A percentile compares a stretch with the other conserved stretches of the same genome.
These are phyloP conservation scores for Rallus crepitans DNA, from an alignment of 2,797 vertebrate species.

Conservation along the genomic window DNA sequence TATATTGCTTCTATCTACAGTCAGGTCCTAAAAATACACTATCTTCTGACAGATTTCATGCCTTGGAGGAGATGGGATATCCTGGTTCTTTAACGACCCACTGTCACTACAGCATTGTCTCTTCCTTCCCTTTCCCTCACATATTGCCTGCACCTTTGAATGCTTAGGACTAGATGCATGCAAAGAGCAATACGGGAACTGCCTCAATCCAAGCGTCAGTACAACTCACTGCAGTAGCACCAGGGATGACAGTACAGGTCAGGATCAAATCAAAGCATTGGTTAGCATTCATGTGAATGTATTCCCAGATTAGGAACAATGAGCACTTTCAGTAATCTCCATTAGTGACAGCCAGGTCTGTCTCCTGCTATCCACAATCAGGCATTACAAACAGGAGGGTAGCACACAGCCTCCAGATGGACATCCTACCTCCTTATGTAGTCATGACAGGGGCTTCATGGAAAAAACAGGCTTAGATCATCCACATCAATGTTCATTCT, in stretches of 20 bases:
- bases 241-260: background rate
- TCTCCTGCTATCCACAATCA: background rate
- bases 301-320: background rate
- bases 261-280: background rate
- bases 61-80: background rate
- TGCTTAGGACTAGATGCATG: background rate
- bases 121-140: background rate
- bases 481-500: background rate
- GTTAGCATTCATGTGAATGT: background rate
- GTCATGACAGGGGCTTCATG: background rate
- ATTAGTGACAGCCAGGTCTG: background rate
- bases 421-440: background rate
- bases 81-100: background rate
- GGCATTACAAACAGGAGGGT: background rate
- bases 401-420: rapidly evolving
- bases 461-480: background rate
- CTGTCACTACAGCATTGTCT: background rate
- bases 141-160: background rate
- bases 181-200: background rate
- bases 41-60: slow-evolving; percentile 48
- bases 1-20: slow-evolving; percentile 68
- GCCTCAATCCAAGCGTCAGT: background rate
- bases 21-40: slow-evolving; percentile 70
- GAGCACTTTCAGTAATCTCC: background rate
- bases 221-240: background rate